Conservation (phyloP, 2,888 invertebrate genomes). For the Blastobasis lacticolella region DNA sequence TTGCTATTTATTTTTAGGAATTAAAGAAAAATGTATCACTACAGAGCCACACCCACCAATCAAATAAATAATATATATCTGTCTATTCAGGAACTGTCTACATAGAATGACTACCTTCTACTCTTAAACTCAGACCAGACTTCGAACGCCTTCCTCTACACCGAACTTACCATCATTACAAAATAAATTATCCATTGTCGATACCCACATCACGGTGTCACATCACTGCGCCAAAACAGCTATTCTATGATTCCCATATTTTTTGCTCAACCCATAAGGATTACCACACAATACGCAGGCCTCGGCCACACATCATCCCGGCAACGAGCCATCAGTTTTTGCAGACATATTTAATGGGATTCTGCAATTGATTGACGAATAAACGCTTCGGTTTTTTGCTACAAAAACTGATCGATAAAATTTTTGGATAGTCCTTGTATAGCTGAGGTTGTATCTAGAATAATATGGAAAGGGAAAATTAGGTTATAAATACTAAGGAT, state of each 20-base stretch:
- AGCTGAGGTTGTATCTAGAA: no score
- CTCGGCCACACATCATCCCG: conserved; percentile 57
- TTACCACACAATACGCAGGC: conserved; percentile 58
- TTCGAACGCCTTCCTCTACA: conserved; percentile 23
- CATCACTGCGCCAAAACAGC: conserved; percentile 11
- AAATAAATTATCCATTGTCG: no score
- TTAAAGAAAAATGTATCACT: no score
- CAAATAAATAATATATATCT: background rate
- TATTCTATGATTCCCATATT: conserved; percentile 53
- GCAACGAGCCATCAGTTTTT: conserved; percentile 47
- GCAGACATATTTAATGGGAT: conserved; percentile 57
- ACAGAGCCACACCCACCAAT: no score
- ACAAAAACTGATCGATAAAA: no score
- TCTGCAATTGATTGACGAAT: conserved; percentile 38
- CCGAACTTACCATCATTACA: no score
- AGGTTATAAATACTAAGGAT: no score
- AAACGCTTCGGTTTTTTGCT: conserved; percentile 19
- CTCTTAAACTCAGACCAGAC: background rate
- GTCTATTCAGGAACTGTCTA: background rate
- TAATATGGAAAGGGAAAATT: no score
- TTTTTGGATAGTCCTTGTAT: no score
- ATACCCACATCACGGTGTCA: no score
- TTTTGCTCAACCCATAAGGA: conserved; percentile 48
- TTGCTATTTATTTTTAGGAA: background rate
- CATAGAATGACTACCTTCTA: background rate